phyloP scores from a whole-genome alignment of 2,888 invertebrate species.

The Tubulanus polymorphus region DNA sequence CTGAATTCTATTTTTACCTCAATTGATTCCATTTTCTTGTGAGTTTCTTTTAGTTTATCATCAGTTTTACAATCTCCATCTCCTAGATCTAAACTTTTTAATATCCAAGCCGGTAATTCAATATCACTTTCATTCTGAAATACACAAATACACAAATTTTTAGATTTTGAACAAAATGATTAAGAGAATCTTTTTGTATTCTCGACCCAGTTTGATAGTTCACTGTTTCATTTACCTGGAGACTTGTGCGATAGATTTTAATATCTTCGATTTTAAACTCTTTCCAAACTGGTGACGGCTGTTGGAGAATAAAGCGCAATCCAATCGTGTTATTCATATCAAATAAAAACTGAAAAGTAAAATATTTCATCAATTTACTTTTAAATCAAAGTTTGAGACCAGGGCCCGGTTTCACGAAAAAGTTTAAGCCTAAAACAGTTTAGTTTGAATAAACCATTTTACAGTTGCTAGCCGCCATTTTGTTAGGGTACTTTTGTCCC shows the following conservation, averaged over 20 bases:
- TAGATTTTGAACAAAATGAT: too few species aligned
- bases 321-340: constrained; percentile 35
- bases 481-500: too few species aligned
- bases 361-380: too few species aligned
- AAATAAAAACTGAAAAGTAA: constrained; percentile 30
- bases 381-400: constrained; percentile 6
- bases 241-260: constrained; percentile 9
- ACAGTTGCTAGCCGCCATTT: too few species aligned
- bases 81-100: neutral
- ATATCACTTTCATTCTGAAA: neutral
- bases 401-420: too few species aligned
- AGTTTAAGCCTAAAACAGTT: too few species aligned
- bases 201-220: too few species aligned
- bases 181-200: too few species aligned
- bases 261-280: constrained; percentile 48
- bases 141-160: too few species aligned
- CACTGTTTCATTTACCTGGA: too few species aligned
- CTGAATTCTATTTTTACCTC: too few species aligned
- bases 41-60: neutral
- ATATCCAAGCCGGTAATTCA: neutral
- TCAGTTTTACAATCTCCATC: neutral
- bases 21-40: neutral
- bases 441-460: too few species aligned
- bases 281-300: constrained; percentile 50
- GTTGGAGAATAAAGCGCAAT: constrained; percentile 43